These are phyloP conservation scores for Melipona bicolor DNA, from an alignment of 2,888 invertebrate species.

Conservation along the genomic window DNA sequence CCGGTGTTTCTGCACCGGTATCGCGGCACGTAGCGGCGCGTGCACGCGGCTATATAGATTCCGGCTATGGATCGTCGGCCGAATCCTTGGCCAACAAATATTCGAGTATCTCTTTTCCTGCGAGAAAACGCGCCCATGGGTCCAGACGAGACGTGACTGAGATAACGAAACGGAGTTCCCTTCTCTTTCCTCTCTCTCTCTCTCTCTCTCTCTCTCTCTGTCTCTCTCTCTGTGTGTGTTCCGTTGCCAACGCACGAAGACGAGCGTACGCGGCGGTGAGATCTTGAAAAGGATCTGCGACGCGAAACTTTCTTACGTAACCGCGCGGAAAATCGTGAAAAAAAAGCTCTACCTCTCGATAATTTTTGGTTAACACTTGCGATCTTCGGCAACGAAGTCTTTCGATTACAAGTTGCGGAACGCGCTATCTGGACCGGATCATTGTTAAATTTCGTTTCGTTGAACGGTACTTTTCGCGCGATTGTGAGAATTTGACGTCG, in stretches of 20 bases:
- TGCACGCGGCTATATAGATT: constrained; percentile 53
- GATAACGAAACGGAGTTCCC: constrained; percentile 66
- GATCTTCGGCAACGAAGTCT: too few species aligned
- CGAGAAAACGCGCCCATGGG: constrained; percentile 68
- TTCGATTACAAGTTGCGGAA: too few species aligned
- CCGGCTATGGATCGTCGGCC: constrained; percentile 65
- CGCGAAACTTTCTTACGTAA: constrained; percentile 34
- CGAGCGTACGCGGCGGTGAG: constrained; percentile 58
- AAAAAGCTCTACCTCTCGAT: too few species aligned
- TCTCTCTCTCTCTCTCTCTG: neutral
- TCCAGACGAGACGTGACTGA: constrained; percentile 71
- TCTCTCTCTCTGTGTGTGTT: constrained; percentile 18
- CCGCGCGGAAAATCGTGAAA: constrained; percentile 17
- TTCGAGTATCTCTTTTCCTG: constrained; percentile 73
- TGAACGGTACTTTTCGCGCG: too few species aligned
- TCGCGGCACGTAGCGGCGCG: constrained; percentile 17
- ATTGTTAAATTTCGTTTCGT: too few species aligned
- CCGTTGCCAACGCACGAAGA: constrained; percentile 30
- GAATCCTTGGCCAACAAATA: constrained; percentile 69
- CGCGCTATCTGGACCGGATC: too few species aligned
- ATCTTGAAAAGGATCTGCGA: constrained; percentile 47
- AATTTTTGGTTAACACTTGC: too few species aligned
- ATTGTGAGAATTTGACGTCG: too few species aligned
- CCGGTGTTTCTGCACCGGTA: constrained; percentile 24
- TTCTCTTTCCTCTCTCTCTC: neutral